These are phyloP conservation scores for Dendrolimus kikuchii DNA, from an alignment of 1,140 invertebrate species.

Conservation along the genomic window DNA sequence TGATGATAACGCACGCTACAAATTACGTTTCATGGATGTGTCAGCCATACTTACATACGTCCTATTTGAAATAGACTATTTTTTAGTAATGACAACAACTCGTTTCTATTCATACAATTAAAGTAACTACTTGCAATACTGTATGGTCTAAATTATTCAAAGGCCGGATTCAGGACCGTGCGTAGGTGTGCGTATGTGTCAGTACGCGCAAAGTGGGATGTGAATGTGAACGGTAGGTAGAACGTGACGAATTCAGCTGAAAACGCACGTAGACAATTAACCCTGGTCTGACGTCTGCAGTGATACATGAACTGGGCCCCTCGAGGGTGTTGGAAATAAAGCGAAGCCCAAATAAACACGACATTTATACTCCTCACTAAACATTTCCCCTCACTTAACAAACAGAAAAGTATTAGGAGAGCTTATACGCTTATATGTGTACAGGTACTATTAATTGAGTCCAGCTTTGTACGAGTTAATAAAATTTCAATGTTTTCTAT, in stretches of 20 bases:
- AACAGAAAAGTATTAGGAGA: conserved; percentile 6
- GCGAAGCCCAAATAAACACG: conserved; percentile 25
- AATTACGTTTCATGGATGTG: no score
- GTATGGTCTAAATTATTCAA: no score
- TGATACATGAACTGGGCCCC: conserved; percentile 32
- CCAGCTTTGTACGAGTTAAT: no score
- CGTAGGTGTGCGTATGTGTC: conserved; percentile 1
- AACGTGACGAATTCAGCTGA: conserved; percentile 46
- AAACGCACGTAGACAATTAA: conserved; percentile 57
- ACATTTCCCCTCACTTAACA: conserved; percentile 18
- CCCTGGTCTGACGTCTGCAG: conserved; percentile 36
- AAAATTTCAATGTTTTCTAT: no score
- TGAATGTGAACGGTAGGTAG: conserved; percentile 20
- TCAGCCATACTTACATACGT: no score
- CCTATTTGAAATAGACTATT: no score
- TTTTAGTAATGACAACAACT: no score
- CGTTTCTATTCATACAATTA: no score
- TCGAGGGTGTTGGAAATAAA: conserved; percentile 24
- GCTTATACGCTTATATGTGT: neutral
- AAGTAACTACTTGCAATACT: no score
- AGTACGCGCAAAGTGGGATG: conserved; percentile 13
- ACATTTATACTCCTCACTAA: conserved; percentile 10
- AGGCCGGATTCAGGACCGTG: no score
- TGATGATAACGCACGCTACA: no score
- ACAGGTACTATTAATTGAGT: no score